Evolutionary conservation across 2,113 vertebrate genomes (phyloP).

Genomic region (Promerops cafer): DNA sequence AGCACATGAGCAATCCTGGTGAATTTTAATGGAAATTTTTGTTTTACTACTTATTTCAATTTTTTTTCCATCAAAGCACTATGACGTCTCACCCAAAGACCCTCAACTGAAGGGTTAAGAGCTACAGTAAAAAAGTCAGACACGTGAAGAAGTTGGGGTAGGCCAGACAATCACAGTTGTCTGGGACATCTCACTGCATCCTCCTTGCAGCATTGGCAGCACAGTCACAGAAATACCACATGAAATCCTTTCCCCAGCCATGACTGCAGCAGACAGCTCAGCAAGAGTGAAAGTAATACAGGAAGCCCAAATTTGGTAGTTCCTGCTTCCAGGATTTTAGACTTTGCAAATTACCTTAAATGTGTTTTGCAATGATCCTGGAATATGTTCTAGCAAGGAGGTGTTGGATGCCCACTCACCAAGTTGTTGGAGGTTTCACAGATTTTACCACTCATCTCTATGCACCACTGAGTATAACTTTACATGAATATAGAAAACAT

Average conservation of each 20-base stretch:
- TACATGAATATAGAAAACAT: neutral
- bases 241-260: neutral
- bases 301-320: slow-evolving; percentile 1
- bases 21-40: neutral
- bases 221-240: neutral
- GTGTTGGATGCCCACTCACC: neutral
- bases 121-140: neutral
- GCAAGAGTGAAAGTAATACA: neutral
- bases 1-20: neutral
- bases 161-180: neutral
- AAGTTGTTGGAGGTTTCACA: neutral
- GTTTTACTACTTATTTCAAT: neutral
- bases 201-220: neutral
- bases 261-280: neutral
- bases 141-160: neutral
- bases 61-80: neutral
- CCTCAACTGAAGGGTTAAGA: neutral
- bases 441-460: neutral
- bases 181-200: neutral
- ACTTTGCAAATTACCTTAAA: neutral
- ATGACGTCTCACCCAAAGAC: neutral
- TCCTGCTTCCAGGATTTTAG: neutral
- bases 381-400: neutral
- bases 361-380: neutral
- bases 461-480: neutral